These are phyloP conservation scores for Leptatherina wallacei DNA, from an alignment of 2,797 vertebrate genomes.

Conservation along the genomic window DNA sequence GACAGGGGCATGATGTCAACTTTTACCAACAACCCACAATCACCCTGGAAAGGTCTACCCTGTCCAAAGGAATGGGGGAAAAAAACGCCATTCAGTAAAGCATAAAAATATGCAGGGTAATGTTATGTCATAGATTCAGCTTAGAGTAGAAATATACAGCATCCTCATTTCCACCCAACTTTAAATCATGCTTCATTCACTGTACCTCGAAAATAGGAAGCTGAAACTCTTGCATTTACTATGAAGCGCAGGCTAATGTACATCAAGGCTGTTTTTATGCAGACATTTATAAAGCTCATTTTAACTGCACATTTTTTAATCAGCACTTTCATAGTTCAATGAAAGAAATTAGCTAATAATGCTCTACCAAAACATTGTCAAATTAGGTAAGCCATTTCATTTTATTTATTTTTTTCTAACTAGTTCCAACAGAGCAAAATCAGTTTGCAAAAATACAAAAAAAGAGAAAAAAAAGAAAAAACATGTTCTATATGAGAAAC, in stretches of 20 bases:
- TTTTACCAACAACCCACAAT: slow-evolving; percentile 24
- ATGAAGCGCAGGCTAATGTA: no score
- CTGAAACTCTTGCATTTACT: not conserved
- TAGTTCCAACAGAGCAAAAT: not conserved
- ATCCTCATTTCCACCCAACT: not conserved
- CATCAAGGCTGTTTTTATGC: no score
- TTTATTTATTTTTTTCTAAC: not conserved
- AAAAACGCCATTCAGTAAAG: no score
- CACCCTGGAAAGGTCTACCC: not conserved
- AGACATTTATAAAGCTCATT: no score
- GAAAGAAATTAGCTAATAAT: not conserved
- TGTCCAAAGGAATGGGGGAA: no score
- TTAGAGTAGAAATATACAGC: not conserved
- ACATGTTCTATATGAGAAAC: no score
- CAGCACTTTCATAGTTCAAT: not conserved
- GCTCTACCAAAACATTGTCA: not conserved
- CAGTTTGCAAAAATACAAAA: not conserved
- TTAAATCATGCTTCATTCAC: not conserved
- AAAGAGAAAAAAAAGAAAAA: no score
- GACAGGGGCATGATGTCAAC: slow-evolving; percentile 6
- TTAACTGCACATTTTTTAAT: not conserved
- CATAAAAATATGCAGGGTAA: not conserved
- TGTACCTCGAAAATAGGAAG: not conserved
- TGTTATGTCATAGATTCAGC: not conserved
- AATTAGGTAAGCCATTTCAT: not conserved